phyloP scores from a whole-genome alignment of 2,797 vertebrate genomes.

The Caiman crocodilus region DNA sequence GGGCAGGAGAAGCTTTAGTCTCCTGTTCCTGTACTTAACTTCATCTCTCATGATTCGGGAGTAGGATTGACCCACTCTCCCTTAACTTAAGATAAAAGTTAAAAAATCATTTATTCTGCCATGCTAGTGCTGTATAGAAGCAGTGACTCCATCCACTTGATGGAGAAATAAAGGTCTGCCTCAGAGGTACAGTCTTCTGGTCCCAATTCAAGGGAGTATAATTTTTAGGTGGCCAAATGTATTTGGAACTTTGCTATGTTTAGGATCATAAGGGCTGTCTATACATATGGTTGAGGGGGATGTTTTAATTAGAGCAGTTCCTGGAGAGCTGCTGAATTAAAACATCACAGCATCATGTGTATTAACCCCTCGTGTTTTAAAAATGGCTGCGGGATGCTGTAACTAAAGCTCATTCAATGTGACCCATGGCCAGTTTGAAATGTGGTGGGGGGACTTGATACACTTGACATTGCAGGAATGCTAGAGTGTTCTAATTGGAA shows the following conservation, averaged over 20 bases:
- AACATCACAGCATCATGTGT: too few relatives aligned
- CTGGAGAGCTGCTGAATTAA: not conserved
- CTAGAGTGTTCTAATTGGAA: too few relatives aligned
- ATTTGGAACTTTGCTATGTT: not conserved
- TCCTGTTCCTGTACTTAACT: not conserved
- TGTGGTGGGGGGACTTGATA: too few relatives aligned
- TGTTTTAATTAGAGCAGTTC: not conserved
- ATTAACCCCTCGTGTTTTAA: too few relatives aligned
- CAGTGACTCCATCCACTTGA: not conserved
- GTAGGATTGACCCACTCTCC: not conserved
- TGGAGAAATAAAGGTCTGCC: not conserved
- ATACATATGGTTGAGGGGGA: too few relatives aligned
- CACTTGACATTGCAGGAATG: too few relatives aligned
- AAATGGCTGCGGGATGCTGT: too few relatives aligned
- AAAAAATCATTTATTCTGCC: not conserved
- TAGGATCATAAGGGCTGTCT: not conserved
- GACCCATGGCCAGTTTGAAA: too few relatives aligned
- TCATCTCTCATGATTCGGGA: not conserved
- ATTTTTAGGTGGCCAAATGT: not conserved
- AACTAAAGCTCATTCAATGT: too few relatives aligned
- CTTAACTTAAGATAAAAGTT: not conserved
- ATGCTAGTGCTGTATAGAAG: not conserved
- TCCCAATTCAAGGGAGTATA: not conserved
- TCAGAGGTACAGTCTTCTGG: not conserved
- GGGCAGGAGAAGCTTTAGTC: not conserved